A percentile compares a stretch with the other conserved stretches of the same genome.
These are phyloP conservation scores for Melanotaenia boesemani DNA, from an alignment of 2,797 vertebrate species.

Conservation along the genomic window DNA sequence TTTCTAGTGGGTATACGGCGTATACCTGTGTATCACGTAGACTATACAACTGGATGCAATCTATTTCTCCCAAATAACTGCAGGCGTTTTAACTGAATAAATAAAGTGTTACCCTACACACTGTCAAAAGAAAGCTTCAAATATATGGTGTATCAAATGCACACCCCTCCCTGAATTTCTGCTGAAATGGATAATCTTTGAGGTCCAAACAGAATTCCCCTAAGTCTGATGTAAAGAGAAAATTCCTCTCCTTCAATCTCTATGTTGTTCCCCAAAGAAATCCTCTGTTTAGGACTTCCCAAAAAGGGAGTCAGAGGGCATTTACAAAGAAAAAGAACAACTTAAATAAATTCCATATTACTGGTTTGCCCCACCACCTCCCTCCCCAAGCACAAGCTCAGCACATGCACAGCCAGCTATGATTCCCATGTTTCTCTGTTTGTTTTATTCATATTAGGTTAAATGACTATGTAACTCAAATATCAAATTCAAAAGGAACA, in stretches of 20 bases:
- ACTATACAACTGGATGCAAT: too few species aligned
- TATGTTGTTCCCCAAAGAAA: conserved; percentile 27
- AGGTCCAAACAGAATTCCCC: conserved; percentile 33
- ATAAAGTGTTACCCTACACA: conserved; percentile 5
- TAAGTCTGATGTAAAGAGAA: conserved; percentile 26
- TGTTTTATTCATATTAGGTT: background rate
- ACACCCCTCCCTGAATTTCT: background rate
- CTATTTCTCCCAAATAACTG: conserved; percentile 28
- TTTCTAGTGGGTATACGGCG: too few species aligned
- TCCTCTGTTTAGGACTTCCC: conserved; percentile 9
- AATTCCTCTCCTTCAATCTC: conserved; percentile 16
- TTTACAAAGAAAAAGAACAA: conserved; percentile 22
- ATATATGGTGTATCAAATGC: conserved; percentile 31
- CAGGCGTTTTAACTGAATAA: conserved; percentile 11
- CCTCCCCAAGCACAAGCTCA: conserved; percentile 1
- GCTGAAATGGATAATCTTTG: conserved; percentile 29
- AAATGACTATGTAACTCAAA: background rate
- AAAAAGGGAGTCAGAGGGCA: conserved; percentile 10
- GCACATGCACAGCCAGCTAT: background rate
- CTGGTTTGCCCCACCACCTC: background rate
- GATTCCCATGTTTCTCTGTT: background rate
- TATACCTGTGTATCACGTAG: too few species aligned
- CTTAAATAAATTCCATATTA: conserved; percentile 43
- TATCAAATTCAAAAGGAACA: background rate
- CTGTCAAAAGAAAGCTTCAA: conserved; percentile 29